Percentiles rank a stretch among this genome's conserved stretches.
Conservation (phyloP, 2,888 invertebrate genomes). For the Limnephilus auricula region DNA sequence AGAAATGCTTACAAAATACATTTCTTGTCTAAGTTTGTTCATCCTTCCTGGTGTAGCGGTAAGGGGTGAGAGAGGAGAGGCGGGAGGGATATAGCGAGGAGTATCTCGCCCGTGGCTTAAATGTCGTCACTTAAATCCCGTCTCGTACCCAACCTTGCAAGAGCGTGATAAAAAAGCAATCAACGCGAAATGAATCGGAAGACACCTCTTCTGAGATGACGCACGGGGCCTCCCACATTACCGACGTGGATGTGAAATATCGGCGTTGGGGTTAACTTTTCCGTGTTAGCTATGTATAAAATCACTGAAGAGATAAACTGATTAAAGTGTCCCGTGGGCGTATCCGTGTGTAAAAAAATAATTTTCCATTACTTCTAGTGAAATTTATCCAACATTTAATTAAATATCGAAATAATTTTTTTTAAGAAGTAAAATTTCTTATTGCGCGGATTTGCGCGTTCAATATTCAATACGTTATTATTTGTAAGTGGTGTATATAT, state of each 20-base stretch:
- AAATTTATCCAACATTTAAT: neutral
- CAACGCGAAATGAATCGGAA: constrained; percentile 65
- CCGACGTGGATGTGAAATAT: constrained; percentile 22
- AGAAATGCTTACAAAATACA: too few relatives aligned
- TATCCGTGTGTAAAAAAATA: neutral
- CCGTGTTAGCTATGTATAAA: neutral
- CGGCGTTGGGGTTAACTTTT: neutral
- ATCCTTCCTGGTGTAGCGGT: neutral
- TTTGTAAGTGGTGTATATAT: too few relatives aligned
- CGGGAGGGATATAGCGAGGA: neutral
- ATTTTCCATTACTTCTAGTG: neutral
- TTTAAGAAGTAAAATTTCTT: too few relatives aligned
- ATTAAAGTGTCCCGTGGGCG: neutral
- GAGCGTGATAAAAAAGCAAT: constrained; percentile 66
- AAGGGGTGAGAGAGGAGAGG: neutral
- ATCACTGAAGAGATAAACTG: neutral
- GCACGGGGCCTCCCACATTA: constrained; percentile 4
- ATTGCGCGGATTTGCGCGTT: too few relatives aligned
- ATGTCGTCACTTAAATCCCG: constrained; percentile 25
- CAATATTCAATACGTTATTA: too few relatives aligned
- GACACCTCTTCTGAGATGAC: constrained; percentile 49
- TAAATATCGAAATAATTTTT: too few relatives aligned
- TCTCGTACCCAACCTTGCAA: constrained; percentile 54
- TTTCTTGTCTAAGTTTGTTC: too few relatives aligned
- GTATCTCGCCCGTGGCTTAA: constrained; percentile 11